These are phyloP conservation scores for Aphidius gifuensis DNA, from an alignment of 1,140 invertebrate genomes.

Conservation along the genomic window DNA sequence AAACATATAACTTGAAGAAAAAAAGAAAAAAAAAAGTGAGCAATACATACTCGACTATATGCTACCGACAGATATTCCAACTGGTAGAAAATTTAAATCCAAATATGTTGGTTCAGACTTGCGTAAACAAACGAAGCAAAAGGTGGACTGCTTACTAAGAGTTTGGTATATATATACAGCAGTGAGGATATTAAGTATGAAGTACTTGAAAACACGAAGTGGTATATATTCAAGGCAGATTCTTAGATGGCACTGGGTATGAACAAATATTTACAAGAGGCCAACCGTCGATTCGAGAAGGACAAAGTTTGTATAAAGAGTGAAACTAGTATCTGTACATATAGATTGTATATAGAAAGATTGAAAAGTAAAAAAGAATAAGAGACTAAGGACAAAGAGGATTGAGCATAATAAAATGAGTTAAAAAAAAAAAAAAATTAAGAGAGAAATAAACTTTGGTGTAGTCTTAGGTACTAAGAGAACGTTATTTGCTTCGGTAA, in stretches of 20 bases:
- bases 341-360: too few relatives aligned
- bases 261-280: constrained; percentile 46
- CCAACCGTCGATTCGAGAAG: constrained; percentile 33
- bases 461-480: constrained; percentile 3
- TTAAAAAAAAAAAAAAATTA: background rate
- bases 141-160: constrained; percentile 12
- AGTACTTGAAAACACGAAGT: constrained; percentile 2
- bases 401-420: background rate
- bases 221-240: constrained; percentile 21
- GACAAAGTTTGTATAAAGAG: constrained; percentile 6
- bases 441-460: background rate
- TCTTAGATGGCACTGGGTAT: constrained; percentile 36
- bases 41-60: too few relatives aligned
- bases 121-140: constrained; percentile 36
- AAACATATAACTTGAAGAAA: too few relatives aligned
- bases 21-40: too few relatives aligned
- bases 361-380: background rate
- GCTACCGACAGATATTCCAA: too few relatives aligned
- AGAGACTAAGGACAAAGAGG: background rate
- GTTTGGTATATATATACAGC: background rate
- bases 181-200: constrained; percentile 3
- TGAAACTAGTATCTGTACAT: background rate
- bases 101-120: constrained; percentile 40
- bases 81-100: constrained; percentile 34
- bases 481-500: constrained; percentile 40